Base-by-base conservation (phyloP, 2,113 vertebrate genomes). In the Nettapus auritus region DNA sequence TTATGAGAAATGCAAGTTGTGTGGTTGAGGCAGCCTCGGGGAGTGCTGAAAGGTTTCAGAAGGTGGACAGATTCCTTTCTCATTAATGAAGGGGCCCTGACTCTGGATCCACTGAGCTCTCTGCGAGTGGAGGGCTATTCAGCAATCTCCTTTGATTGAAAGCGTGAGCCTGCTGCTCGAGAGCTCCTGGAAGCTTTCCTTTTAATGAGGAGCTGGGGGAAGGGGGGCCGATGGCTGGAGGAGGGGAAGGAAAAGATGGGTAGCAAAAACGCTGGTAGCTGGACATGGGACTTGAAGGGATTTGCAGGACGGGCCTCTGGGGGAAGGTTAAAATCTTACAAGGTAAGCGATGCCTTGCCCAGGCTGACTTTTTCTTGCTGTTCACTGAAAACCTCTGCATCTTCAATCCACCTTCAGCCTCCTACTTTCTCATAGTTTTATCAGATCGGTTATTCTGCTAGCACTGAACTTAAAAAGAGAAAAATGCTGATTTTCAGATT, bases 51-150 rank as follows among this genome's bases (percentile, higher is more conserved):
- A 84, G 55, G 56, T 95, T 93, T 87, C 82, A 57, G 75, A 92
- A 97, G 88, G 92, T 87, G 91, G 34, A 80, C 42, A 94, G 82
- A 96, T 94, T 95, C 77, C 92, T 96, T 87, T 96, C 91, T 93
- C 90, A 90, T 96, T 97, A 95, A 88, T 94, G 93, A 95, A 88
- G 87, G 90, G 91, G 96, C 95, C 95, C 91, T 91, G 94, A 88
- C 76, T 94, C 46, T 78, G 95, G 93, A 94, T 64, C 48, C 2
- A 1, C 86, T 48, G 83, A 19, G 33, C 62, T 48, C 15, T 2
- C 36, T 56, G 48, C 0, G 31, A 55, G 83, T 36, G 68, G 52
- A 80, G 83, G 82, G 82, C 93, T 79, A 90, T 96, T 96, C 94
- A 91, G 82, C n/a, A 20, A 82, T 16, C 77, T 18, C 21, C 56